phyloP scores from a whole-genome alignment of 1,140 invertebrate species.

The Ostrea denselamellosa region DNA sequence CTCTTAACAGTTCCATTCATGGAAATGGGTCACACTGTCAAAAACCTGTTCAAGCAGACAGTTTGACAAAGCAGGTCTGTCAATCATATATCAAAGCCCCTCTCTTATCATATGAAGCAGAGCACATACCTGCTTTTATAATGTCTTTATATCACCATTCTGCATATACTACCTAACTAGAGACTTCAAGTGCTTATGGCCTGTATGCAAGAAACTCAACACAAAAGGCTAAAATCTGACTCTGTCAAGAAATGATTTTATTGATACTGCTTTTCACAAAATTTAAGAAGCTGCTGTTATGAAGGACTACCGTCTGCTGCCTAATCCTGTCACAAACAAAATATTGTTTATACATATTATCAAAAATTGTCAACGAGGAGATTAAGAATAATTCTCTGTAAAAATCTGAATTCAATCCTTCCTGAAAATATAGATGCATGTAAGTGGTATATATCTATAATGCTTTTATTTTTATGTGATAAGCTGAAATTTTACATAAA shows the following conservation, averaged over 20 bases:
- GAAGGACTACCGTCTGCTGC: too few species aligned
- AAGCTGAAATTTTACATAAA: too few species aligned
- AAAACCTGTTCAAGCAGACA: slow-evolving; percentile 37
- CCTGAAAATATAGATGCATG: too few species aligned
- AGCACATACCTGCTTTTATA: not conserved
- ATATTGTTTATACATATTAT: too few species aligned
- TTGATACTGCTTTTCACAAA: too few species aligned
- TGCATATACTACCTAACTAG: not conserved
- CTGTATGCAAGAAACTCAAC: not conserved
- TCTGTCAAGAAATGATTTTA: not conserved
- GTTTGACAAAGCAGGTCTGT: slow-evolving; percentile 34
- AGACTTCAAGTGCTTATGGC: not conserved
- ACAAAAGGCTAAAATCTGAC: not conserved
- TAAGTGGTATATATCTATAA: too few species aligned
- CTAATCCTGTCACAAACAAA: too few species aligned
- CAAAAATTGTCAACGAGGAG: too few species aligned
- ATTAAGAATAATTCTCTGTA: too few species aligned
- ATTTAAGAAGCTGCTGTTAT: too few species aligned
- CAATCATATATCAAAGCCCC: not conserved
- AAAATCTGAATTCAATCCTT: too few species aligned
- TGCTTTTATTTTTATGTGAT: too few species aligned
- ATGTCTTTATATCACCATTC: not conserved
- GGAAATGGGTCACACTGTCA: slow-evolving; percentile 31
- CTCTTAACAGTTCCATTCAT: slow-evolving; percentile 8
- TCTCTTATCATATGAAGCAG: slow-evolving; percentile 7